These are phyloP conservation scores for Myocastor coypus DNA, from an alignment of 2,113 vertebrate genomes.

Conservation along the genomic window DNA sequence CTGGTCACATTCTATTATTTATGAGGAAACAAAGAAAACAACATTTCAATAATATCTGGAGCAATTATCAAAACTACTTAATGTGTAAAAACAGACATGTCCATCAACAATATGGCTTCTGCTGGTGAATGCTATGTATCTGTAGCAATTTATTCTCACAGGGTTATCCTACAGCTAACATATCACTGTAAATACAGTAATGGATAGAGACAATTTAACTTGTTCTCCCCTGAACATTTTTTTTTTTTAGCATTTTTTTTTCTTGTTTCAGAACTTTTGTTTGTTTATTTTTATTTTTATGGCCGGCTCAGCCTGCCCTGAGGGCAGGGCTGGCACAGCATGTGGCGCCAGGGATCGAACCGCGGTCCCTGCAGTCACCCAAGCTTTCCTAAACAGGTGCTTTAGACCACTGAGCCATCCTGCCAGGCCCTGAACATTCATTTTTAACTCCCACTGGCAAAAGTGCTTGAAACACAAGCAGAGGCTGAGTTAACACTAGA, in stretches of 20 bases:
- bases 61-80: neutral
- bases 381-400: too few relatives aligned
- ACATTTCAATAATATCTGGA: neutral
- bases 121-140: neutral
- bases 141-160: neutral
- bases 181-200: neutral
- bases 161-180: neutral
- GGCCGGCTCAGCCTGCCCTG: too few relatives aligned
- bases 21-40: neutral
- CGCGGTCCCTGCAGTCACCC: too few relatives aligned
- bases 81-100: neutral
- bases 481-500: neutral
- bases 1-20: neutral
- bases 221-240: neutral
- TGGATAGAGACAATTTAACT: neutral
- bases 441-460: constrained; percentile 28
- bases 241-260: too few relatives aligned
- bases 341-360: too few relatives aligned
- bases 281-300: too few relatives aligned
- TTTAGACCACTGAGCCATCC: too few relatives aligned
- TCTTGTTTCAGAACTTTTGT: too few relatives aligned
- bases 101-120: neutral
- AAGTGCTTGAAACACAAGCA: neutral
- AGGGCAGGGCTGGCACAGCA: too few relatives aligned
- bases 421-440: neutral